These are phyloP conservation scores for Ditula angustiorana DNA, from an alignment of 2,888 invertebrate species.

Conservation along the genomic window DNA sequence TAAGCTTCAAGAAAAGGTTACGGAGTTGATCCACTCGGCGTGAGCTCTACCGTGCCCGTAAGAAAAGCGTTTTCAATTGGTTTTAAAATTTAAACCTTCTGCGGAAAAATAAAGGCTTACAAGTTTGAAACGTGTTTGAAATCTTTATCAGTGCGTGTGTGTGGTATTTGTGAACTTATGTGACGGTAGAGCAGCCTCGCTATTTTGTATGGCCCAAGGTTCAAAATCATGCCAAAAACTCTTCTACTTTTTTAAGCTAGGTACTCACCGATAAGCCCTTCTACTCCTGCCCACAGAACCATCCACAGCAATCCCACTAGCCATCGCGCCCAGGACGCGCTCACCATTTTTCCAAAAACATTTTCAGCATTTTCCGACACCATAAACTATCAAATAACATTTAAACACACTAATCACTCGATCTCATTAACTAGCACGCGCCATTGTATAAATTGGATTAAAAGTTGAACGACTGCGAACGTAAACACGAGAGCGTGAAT, in stretches of 20 bases:
- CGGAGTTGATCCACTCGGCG: no score
- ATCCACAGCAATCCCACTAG: constrained; percentile 71
- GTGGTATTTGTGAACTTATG: no score
- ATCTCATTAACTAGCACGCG: constrained; percentile 60
- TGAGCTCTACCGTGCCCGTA: no score
- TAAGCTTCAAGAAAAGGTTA: no score
- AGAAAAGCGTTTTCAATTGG: no score
- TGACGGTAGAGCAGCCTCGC: no score
- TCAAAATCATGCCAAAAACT: not conserved
- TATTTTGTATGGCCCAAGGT: no score
- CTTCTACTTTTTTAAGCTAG: constrained; percentile 1
- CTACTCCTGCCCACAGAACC: constrained; percentile 59
- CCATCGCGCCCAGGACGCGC: constrained; percentile 67
- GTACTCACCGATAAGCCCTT: constrained; percentile 75
- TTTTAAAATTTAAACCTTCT: no score
- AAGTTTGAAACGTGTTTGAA: no score
- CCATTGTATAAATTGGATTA: constrained; percentile 73
- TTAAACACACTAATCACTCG: constrained; percentile 50
- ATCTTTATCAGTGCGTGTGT: no score
- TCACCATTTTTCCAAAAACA: constrained; percentile 80
- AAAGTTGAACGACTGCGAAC: constrained; percentile 66
- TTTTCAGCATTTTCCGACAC: constrained; percentile 69
- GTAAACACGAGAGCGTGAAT: constrained; percentile 62
- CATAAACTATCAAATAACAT: constrained; percentile 53
- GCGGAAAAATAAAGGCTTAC: no score